phyloP scores from a whole-genome alignment of 2,113 vertebrate species.

The Scolopax mira region DNA sequence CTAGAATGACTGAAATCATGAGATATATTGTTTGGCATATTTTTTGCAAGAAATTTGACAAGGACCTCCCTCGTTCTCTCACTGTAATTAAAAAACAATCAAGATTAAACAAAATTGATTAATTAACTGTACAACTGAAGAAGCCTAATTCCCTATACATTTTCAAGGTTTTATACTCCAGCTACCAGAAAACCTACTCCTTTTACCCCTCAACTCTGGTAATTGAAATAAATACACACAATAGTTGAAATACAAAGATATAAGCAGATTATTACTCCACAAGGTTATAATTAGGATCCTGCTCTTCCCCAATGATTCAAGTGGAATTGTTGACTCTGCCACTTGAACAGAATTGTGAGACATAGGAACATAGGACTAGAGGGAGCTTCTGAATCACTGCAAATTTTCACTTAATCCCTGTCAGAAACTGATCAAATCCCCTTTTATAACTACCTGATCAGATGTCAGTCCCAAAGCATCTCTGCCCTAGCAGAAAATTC shows the following conservation, averaged over 20 bases:
- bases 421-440: neutral
- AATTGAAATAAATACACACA: neutral
- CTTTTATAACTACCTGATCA: neutral
- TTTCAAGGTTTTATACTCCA: neutral
- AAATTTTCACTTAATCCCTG: neutral
- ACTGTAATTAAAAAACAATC: neutral
- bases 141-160: neutral
- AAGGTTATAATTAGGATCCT: neutral
- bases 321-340: neutral
- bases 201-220: neutral
- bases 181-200: neutral
- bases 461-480: neutral
- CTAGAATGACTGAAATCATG: neutral
- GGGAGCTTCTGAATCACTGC: neutral
- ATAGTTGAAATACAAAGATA: neutral
- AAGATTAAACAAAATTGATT: neutral
- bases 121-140: neutral
- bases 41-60: neutral
- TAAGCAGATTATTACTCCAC: neutral
- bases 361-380: neutral
- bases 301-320: neutral
- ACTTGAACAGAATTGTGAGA: neutral
- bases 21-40: neutral
- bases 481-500: neutral
- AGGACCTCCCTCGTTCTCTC: neutral